A percentile compares a stretch with the other conserved stretches of the same genome.
phyloP scores from a whole-genome alignment of 53 echinoderm and acorn worm genomes.

The Arbacia lixula region DNA sequence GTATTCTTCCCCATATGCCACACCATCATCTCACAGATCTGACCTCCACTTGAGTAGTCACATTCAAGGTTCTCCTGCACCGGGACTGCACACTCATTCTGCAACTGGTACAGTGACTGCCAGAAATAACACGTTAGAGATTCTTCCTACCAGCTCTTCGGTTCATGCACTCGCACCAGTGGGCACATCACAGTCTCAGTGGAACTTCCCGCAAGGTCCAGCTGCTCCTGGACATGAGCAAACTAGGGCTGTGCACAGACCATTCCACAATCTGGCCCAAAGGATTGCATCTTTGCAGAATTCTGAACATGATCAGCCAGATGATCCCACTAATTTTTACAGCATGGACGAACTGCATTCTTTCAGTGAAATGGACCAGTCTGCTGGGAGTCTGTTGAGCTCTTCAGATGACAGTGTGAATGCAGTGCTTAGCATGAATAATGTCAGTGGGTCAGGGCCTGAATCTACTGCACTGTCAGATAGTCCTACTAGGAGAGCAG shows the following conservation, averaged over 20 bases:
- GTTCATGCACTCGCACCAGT: too few relatives aligned
- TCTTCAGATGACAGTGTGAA: constrained; percentile 47
- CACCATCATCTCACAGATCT: too few relatives aligned
- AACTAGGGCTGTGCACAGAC: constrained; percentile 13
- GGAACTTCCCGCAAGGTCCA: background rate
- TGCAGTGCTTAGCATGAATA: constrained; percentile 18
- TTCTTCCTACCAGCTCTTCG: too few relatives aligned
- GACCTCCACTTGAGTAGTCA: too few relatives aligned
- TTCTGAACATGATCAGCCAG: constrained; percentile 18
- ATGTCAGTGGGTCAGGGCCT: constrained; percentile 4
- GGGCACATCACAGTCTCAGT: too few relatives aligned
- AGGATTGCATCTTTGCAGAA: background rate
- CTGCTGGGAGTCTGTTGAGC: constrained; percentile 28
- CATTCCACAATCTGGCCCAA: constrained; percentile 27
- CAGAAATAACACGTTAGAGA: too few relatives aligned
- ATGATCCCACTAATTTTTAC: constrained; percentile 36
- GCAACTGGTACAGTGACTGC: too few relatives aligned
- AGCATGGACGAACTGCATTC: constrained; percentile 41
- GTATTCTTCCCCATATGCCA: too few relatives aligned
- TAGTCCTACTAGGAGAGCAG: constrained; percentile 40
- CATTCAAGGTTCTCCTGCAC: too few relatives aligned
- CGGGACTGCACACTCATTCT: too few relatives aligned
- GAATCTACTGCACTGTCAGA: constrained; percentile 26
- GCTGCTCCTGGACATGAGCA: background rate
- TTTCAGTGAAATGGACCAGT: constrained; percentile 49